Base-by-base conservation (phyloP, 2,888 invertebrate species). In the Heliconius hortense region DNA sequence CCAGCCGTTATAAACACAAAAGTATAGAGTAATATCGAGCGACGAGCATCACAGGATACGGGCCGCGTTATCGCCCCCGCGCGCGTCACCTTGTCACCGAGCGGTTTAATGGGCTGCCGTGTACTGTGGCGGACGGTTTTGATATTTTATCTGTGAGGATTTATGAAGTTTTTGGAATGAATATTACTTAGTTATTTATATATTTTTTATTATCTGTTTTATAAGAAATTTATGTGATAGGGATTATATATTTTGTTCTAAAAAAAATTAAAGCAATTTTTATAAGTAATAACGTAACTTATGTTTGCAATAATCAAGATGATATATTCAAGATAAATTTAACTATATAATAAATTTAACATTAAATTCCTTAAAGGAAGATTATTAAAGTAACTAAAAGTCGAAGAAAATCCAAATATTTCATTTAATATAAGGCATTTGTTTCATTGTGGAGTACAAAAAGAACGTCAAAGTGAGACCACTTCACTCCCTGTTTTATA, bases 11-110 rank as follows among this genome's bases (percentile, higher is more conserved):
- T 75, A 70, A 70, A 64, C 64, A 75, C 39, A 70, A 71, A 64
- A 43, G 64, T 67, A 48, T 68, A 74, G 70, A 84, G 86, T 82
- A 86, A 86, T 88, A 89, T 88, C 86, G 87, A 86, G 85, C 83
- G 84, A 84, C 87, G 87, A 86, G 85, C 87, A 86, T 86, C 86
- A 84, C 87, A 88, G 89, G 89, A 88, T 88, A 89, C 90, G 89
- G 87, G 89, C 88, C 87, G 85, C 89, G 88, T 88, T 89, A 90
- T 90, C 90, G 89, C 89, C 87, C 89, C 87, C 87, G 87, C 85
- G 86, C 83, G 85, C 91, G 91, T 91, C 92, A 90, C 91, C 92
- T 92, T 91, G 92, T 92, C 92, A 92, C 92, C 91, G 91, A 90
- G 88, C 90, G 87, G 86, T 90, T 90, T 93, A 92, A 93, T 92